phyloP scores from a whole-genome alignment of 2,797 vertebrate species.

The Ctenosaura bakeri region DNA sequence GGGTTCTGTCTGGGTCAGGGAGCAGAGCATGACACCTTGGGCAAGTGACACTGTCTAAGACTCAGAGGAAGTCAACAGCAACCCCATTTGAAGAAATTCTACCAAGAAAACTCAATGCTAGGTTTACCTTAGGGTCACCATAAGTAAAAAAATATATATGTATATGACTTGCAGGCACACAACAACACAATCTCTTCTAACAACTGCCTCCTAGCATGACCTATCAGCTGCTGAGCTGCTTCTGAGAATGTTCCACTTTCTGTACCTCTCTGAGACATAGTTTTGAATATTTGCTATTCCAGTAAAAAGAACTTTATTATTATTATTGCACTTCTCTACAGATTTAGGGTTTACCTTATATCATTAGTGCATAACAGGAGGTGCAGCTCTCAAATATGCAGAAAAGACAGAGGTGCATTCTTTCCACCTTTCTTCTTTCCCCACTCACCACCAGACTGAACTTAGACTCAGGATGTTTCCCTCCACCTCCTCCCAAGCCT shows the following conservation, averaged over 20 bases:
- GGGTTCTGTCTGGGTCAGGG: too few relatives aligned
- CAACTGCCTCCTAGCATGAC: too few relatives aligned
- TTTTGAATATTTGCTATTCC: neutral
- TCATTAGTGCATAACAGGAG: neutral
- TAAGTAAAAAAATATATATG: too few relatives aligned
- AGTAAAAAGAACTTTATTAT: neutral
- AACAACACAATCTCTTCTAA: neutral
- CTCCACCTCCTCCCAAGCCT: neutral
- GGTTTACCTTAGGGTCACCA: too few relatives aligned
- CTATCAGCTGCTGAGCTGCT: neutral
- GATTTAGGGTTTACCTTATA: neutral
- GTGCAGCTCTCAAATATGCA: neutral
- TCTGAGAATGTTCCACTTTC: neutral
- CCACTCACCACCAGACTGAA: neutral
- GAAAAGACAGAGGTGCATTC: neutral
- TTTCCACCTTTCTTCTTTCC: neutral
- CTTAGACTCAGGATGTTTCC: neutral
- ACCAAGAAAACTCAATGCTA: too few relatives aligned
- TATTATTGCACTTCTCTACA: neutral
- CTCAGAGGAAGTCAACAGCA: too few relatives aligned
- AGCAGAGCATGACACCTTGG: too few relatives aligned
- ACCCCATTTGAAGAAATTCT: too few relatives aligned
- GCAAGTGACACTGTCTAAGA: too few relatives aligned
- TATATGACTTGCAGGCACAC: too few relatives aligned
- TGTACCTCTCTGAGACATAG: neutral